A percentile compares a stretch with the other conserved stretches of the same genome.
phyloP scores from a whole-genome alignment of 2,113 vertebrate species.

The Dicrurus megarhynchus region DNA sequence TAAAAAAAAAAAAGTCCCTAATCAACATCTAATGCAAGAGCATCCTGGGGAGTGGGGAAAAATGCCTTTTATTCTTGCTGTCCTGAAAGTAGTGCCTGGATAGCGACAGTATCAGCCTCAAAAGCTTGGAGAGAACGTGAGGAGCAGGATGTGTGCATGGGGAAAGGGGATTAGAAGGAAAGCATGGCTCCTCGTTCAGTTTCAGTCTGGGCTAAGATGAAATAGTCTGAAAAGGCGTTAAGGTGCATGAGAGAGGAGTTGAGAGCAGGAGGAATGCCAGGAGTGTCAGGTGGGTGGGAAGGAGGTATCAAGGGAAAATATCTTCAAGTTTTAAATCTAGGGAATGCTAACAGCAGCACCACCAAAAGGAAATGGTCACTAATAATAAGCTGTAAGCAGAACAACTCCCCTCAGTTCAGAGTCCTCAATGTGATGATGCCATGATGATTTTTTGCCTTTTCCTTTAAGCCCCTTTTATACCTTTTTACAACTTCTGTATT shows the following conservation, averaged over 20 bases:
- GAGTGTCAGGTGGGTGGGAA: background rate
- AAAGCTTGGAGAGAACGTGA: background rate
- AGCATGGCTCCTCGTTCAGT: background rate
- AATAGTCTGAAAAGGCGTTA: background rate
- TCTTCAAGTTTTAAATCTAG: background rate
- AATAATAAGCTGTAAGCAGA: background rate
- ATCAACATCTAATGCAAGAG: background rate
- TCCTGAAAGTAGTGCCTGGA: background rate
- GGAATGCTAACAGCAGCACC: background rate
- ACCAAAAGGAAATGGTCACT: background rate
- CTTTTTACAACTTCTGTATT: no score
- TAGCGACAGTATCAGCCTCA: background rate
- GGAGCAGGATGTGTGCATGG: background rate
- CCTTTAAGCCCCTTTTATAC: no score
- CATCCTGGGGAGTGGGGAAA: background rate
- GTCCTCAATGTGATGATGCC: rapidly evolving
- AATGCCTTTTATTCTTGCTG: background rate
- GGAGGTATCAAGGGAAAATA: background rate
- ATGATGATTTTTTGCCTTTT: no score
- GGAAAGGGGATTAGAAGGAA: background rate
- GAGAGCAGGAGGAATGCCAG: background rate
- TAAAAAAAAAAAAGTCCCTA: background rate
- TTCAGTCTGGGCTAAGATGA: background rate
- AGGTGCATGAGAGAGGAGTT: background rate
- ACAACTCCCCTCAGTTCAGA: rapidly evolving